These are phyloP conservation scores for Dromiciops gliroides DNA, from an alignment of 2,113 vertebrate species.

Conservation along the genomic window DNA sequence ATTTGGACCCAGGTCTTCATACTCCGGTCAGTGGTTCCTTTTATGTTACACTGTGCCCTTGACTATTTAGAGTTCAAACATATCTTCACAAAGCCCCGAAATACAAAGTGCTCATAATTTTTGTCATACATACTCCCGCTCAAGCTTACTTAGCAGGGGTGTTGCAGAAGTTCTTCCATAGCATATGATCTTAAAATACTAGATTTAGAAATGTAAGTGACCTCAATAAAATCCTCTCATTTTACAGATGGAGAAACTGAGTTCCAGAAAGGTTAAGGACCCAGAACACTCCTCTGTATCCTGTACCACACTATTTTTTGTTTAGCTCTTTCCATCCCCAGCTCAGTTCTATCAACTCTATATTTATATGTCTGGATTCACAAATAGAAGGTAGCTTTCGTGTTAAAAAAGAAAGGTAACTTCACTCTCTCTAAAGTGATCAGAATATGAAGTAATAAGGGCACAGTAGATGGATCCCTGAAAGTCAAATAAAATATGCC, in stretches of 20 bases:
- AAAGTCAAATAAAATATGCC: neutral
- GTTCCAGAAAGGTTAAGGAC: neutral
- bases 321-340: neutral
- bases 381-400: neutral
- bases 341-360: neutral
- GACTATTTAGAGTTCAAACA: neutral
- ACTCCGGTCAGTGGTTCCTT: neutral
- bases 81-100: neutral
- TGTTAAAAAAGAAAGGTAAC: neutral
- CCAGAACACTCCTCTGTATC: neutral
- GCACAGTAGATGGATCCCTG: neutral
- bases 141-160: neutral
- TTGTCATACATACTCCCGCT: neutral
- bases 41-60: neutral
- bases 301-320: neutral
- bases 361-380: constrained; percentile 20
- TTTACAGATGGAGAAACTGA: neutral
- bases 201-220: neutral
- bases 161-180: neutral
- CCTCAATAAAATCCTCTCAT: neutral
- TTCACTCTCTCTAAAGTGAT: neutral
- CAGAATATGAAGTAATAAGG: constrained; percentile 18
- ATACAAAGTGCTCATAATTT: constrained; percentile 8
- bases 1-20: neutral
- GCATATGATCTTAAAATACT: neutral